Conservation (phyloP, 2,797 vertebrate genomes). For the Gallinago solitaria region DNA sequence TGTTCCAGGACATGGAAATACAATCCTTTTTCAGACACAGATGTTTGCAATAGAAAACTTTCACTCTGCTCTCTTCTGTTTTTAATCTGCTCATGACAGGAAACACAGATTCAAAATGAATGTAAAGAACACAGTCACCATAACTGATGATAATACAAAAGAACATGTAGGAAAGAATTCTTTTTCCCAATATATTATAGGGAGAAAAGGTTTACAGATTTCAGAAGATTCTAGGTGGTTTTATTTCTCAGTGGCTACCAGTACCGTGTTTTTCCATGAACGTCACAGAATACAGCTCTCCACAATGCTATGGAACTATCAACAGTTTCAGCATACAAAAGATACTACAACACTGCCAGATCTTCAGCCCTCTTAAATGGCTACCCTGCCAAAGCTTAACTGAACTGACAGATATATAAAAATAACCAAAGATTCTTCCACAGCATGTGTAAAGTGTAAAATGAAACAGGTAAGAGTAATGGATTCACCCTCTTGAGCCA, state of each 20-base stretch:
- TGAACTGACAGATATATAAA: not conserved
- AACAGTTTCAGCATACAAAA: not conserved
- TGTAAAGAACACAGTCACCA: constrained; percentile 73
- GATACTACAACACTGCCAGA: not conserved
- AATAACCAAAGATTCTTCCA: not conserved
- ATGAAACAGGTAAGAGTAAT: not conserved
- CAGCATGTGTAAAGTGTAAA: not conserved
- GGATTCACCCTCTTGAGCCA: not conserved
- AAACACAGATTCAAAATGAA: constrained; percentile 77
- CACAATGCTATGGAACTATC: not conserved
- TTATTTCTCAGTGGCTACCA: constrained; percentile 25
- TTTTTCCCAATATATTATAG: constrained; percentile 2
- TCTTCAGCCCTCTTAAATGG: not conserved
- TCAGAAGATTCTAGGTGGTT: constrained; percentile 18
- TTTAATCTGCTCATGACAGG: constrained; percentile 80
- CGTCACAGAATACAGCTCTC: not conserved
- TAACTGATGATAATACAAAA: constrained; percentile 78
- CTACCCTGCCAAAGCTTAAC: not conserved
- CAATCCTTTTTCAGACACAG: constrained; percentile 79
- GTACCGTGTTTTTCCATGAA: not conserved
- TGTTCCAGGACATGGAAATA: constrained; percentile 77
- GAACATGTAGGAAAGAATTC: constrained; percentile 58
- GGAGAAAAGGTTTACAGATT: constrained; percentile 46
- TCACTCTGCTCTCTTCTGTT: constrained; percentile 76
- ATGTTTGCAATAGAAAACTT: constrained; percentile 83